Base-by-base conservation (phyloP, 2,888 invertebrate species). In the Dioctria rufipes region DNA sequence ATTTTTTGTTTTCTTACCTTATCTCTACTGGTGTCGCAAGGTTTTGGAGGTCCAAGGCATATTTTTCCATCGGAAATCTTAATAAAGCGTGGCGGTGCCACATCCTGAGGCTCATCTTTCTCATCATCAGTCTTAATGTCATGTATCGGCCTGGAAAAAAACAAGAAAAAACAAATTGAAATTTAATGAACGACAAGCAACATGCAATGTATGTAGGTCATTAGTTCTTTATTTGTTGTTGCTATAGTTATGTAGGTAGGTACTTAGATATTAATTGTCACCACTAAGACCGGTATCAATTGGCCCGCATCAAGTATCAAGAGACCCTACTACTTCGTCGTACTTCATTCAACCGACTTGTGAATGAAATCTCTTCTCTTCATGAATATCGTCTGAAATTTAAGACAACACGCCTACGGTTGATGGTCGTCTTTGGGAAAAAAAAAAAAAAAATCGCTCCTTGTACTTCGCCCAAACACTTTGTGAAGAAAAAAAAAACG, bases 61-160 rank as follows among this genome's bases (percentile, higher is more conserved):
- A 84, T 83, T 78, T 83, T 84, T 65, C 84, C 84, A 81, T 83
- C 84, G 61, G 83, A 82, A 49, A 84, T 83, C 82, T 82, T 78
- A 80, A 84, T 83, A 78, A 82, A 84, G 58, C 82, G 81, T 43
- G 83, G 84, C 77, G 84, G 83, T 78, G 84, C 82, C 73, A 83
- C 82, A 66, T 83, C 83, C 82, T 84, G 83, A 42, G 81, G 83
- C 78, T 84, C 83, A 63, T 84, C 83, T 54, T 83, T 83, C 51
- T 83, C 83, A 66, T 83, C 83, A 61, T 82, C 83, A 58, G 58
- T 67, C 61, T 49, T 49, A 61, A 69, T 49, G 46, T 71, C 80
- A 39, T 80, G 80, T 61, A 80, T 69, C 49, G 80, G 80, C 49
- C 80, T 80, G 58, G 3, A 66, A 78, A 51, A 49, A 69, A 69